phyloP scores from a whole-genome alignment of 2,888 invertebrate species.

The Neoaliturus tenellus region DNA sequence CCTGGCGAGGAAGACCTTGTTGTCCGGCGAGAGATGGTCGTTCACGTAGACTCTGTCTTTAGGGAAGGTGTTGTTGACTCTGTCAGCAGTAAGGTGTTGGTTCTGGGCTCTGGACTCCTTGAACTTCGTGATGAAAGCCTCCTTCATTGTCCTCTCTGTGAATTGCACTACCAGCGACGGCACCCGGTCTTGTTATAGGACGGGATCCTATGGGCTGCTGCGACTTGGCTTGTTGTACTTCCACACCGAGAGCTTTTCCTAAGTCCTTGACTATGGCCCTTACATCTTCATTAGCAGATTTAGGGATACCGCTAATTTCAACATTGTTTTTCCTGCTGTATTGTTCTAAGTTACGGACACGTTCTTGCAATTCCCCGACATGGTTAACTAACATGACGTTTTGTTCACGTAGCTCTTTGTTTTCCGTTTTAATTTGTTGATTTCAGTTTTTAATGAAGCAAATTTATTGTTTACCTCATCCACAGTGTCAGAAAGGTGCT shows the following conservation, averaged over 20 bases:
- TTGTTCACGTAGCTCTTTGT: neutral
- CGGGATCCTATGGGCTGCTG: slow-evolving; percentile 17
- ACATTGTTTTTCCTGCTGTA: neutral
- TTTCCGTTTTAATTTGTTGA: neutral
- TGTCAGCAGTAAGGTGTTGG: neutral
- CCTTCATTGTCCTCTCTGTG: slow-evolving; percentile 11
- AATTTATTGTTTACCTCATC: neutral
- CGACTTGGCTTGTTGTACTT: neutral
- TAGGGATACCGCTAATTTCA: neutral
- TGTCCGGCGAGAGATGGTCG: slow-evolving; percentile 34
- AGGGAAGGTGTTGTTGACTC: slow-evolving; percentile 15
- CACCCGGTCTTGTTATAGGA: slow-evolving; percentile 1
- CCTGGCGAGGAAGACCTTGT: slow-evolving; percentile 27
- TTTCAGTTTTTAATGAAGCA: neutral
- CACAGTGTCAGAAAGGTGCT: neutral
- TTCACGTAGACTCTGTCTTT: slow-evolving; percentile 28
- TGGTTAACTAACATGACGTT: neutral
- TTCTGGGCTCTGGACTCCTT: neutral
- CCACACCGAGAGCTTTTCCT: neutral
- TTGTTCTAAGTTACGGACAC: neutral
- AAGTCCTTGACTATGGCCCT: neutral
- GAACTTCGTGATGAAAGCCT: slow-evolving; percentile 19
- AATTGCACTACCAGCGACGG: slow-evolving; percentile 29
- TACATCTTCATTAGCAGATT: neutral
- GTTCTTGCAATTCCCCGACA: neutral